Base-by-base conservation (phyloP, 2,888 invertebrate genomes). In the Hirtodrosophila confusa region DNA sequence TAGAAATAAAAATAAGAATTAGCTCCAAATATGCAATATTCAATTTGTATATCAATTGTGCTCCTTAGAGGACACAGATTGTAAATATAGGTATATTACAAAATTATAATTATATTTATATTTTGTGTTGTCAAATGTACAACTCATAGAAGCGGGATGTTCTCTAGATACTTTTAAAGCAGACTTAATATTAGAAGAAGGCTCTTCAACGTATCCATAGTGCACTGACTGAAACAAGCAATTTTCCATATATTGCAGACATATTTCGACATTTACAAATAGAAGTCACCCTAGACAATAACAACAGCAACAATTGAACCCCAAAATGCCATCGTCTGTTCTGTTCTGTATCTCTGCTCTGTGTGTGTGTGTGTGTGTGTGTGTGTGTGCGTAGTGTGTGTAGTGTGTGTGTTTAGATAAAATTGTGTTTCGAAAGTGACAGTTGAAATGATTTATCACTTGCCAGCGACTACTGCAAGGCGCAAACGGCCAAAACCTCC, bases 381-480 rank as follows among this genome's bases (percentile, higher is more conserved):
- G 31, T 45, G 8, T 56, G 10, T 60, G 27, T 79, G 40, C 69
- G 44, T 78, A 5, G 31, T 31, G 9, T 31, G 31, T 31, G 56
- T 78, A n/a, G 31, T 31, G 67, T 78, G 68, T 77, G 80, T 86
- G 79, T 87, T 89, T 89, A 90, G 90, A 90, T 91, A 90, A 90
- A 90, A 91, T 91, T 90, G 90, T 91, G 89, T 90, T 90, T 89
- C 89, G 87, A 90, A 90, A 91, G 90, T 90, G 90, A 90, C 90
- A 90, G 90, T 90, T 90, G 86, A 90, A 91, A 90, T 90, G 90
- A 90, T 90, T 90, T 90, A 90, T 90, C 90, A 90, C 90, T 88
- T 84, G 77, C 80, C 85, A 78, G 77, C 82, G 86, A 75, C 77
- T 84, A 75, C 78, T 85, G 85, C 82, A 85, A 80, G 75, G 74